Conservation (phyloP, 2,113 vertebrate genomes). For the Corydoras sp. region DNA sequence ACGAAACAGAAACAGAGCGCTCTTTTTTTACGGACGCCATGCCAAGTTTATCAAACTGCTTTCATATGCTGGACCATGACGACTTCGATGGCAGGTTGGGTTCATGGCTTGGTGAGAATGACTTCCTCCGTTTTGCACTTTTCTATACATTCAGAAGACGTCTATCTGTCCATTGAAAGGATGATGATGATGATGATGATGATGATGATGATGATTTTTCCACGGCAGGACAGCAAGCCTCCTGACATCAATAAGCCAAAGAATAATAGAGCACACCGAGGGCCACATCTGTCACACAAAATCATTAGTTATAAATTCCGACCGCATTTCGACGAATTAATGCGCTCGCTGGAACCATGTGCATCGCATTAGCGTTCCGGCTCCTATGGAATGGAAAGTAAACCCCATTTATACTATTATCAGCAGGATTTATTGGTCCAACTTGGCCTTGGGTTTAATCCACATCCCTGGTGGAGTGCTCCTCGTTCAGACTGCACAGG, state of each 20-base stretch:
- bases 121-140: no score
- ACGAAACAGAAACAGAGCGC: no score
- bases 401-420: neutral
- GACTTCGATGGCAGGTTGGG: no score
- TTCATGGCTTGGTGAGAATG: no score
- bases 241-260: constrained; percentile 1
- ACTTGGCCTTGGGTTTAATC: neutral
- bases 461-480: neutral
- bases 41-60: no score
- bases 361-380: neutral
- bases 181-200: neutral
- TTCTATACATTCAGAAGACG: no score
- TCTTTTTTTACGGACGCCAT: no score
- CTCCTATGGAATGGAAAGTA: neutral
- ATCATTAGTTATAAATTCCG: constrained; percentile 1
- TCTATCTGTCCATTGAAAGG: no score
- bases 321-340: neutral
- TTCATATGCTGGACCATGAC: no score
- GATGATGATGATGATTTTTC: neutral
- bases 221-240: constrained; percentile 5
- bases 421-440: neutral
- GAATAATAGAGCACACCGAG: neutral
- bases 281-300: neutral
- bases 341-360: neutral
- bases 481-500: constrained; percentile 13